Percentiles rank a stretch among this genome's conserved stretches.
Conservation (phyloP, 37 sponge, comb jelly and placozoan species). For the Cliona cf. orientalis region DNA sequence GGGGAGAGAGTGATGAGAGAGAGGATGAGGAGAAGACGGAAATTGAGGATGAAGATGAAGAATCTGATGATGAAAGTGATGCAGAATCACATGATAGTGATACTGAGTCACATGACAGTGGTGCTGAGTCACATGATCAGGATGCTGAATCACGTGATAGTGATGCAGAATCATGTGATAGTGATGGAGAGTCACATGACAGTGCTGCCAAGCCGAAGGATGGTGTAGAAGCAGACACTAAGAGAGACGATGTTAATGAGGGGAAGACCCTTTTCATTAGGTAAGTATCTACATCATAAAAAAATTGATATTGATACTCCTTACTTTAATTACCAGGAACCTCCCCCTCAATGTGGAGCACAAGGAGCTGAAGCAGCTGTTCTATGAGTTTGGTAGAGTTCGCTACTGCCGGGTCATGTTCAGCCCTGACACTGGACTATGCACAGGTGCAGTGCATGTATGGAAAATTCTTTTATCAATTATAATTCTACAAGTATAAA, state of each 20-base stretch:
- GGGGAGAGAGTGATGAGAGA: not conserved
- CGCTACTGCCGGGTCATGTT: conserved; percentile 72
- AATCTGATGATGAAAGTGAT: conserved; percentile 3
- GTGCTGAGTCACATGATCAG: not conserved
- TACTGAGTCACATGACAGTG: conserved; percentile 7
- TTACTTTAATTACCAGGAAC: conserved; percentile 39
- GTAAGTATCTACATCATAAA: conserved; percentile 4
- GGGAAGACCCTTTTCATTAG: conserved; percentile 82
- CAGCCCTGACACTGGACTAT: conserved; percentile 53
- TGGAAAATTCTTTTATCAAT: too few species aligned
- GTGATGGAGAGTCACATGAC: not conserved
- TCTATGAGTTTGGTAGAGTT: conserved; percentile 73
- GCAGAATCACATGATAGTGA: not conserved
- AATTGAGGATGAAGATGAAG: not conserved
- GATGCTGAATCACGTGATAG: too few species aligned
- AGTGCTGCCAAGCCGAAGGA: not conserved
- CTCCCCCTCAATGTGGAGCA: conserved; percentile 68
- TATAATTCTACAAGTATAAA: too few species aligned
- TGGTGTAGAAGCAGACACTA: not conserved
- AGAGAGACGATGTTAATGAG: conserved; percentile 63
- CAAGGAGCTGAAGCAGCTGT: conserved; percentile 48
- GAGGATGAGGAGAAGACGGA: conserved; percentile 12
- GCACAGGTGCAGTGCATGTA: conserved; percentile 63
- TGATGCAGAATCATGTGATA: not conserved
- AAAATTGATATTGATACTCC: not conserved